A percentile compares a stretch with the other conserved stretches of the same genome.
Evolutionary conservation across 2,797 vertebrate species (phyloP).

Genomic region (Columba guinea): DNA sequence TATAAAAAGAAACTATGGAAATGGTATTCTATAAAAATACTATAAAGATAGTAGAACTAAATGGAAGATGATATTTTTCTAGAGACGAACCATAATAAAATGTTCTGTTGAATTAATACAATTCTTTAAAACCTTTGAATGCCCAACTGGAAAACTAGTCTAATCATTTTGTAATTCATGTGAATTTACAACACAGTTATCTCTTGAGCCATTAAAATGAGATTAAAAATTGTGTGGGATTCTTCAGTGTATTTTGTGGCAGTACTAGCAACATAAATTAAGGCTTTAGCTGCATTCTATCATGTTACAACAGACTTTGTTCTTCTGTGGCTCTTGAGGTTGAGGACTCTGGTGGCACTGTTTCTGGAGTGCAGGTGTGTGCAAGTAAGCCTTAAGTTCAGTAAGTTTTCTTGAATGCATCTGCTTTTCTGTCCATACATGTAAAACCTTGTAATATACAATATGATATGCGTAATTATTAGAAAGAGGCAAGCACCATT

Average conservation of each 20-base stretch:
- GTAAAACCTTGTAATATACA: neutral
- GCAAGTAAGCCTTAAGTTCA: neutral
- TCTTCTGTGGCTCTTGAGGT: conserved; percentile 1
- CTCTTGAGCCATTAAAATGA: neutral
- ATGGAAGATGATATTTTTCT: neutral
- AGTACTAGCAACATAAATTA: neutral
- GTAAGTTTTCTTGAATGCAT: neutral
- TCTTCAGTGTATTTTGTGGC: neutral
- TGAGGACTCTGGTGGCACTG: neutral
- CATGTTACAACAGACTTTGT: neutral
- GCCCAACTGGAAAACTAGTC: neutral
- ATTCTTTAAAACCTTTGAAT: neutral
- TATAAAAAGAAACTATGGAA: neutral
- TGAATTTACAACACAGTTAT: neutral
- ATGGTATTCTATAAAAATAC: neutral
- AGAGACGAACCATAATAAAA: neutral
- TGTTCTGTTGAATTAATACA: neutral
- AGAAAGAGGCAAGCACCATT: conserved; percentile 11
- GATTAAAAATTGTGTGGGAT: neutral
- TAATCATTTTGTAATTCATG: neutral
- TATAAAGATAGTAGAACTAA: neutral
- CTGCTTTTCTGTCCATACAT: neutral
- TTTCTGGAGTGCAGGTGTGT: conserved; percentile 38
- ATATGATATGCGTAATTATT: neutral
- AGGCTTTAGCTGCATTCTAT: neutral